These are phyloP conservation scores for Megalops cyprinoides DNA, from an alignment of 2,797 vertebrate genomes.

Conservation along the genomic window DNA sequence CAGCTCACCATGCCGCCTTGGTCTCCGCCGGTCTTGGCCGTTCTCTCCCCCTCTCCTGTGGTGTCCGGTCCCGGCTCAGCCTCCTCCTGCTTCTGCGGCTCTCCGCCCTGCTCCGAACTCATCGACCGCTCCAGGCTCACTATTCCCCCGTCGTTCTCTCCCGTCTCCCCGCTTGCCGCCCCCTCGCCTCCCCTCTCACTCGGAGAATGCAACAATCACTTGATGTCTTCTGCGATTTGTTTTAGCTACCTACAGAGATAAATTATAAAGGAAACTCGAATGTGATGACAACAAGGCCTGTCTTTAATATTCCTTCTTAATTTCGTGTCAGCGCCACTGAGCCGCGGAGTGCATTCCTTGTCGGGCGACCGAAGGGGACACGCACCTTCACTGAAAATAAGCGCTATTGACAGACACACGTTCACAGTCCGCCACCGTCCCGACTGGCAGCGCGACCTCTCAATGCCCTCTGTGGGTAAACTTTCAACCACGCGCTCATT, in stretches of 20 bases:
- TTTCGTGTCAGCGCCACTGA: conserved; percentile 46
- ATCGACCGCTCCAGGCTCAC: conserved; percentile 36
- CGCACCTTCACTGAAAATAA: conserved; percentile 46
- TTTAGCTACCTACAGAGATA: neutral
- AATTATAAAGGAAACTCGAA: conserved; percentile 28
- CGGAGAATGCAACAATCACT: conserved; percentile 48
- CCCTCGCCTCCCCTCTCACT: conserved; percentile 22
- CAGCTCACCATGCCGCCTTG: conserved; percentile 72
- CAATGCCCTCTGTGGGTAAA: conserved; percentile 19
- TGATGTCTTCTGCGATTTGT: conserved; percentile 31
- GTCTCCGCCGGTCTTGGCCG: conserved; percentile 38
- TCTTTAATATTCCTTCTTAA: conserved; percentile 45
- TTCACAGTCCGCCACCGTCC: conserved; percentile 62
- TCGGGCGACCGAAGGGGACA: conserved; percentile 71
- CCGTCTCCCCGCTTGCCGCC: conserved; percentile 35
- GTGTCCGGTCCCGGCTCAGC: conserved; percentile 13
- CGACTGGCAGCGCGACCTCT: conserved; percentile 52
- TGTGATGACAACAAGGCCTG: conserved; percentile 42
- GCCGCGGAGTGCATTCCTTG: conserved; percentile 66
- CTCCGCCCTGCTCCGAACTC: conserved; percentile 35
- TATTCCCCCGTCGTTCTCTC: conserved; percentile 33
- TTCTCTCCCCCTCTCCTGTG: conserved; percentile 29
- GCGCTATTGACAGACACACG: conserved; percentile 53
- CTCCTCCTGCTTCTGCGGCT: conserved; percentile 31
- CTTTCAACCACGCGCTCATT: neutral